Conservation (phyloP, 2,888 invertebrate genomes). For the Epinotia ramella region DNA sequence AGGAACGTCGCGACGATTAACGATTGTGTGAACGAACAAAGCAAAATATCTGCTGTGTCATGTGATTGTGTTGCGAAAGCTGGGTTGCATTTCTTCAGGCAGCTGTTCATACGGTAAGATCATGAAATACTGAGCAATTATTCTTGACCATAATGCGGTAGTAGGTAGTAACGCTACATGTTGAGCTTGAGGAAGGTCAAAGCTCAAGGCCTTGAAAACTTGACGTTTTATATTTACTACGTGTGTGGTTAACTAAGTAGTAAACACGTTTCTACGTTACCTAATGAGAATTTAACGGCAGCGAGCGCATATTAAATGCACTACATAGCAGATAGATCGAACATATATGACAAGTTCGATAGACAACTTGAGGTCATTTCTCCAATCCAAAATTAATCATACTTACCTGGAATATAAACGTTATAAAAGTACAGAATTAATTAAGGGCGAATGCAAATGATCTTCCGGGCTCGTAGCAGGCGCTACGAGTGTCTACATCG, state of each 20-base stretch:
- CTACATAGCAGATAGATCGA: background rate
- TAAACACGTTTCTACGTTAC: slow-evolving; percentile 60
- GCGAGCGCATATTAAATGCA: background rate
- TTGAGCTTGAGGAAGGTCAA: slow-evolving; percentile 54
- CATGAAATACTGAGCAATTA: slow-evolving; percentile 45
- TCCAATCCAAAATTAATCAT: background rate
- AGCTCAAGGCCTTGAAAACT: slow-evolving; percentile 55
- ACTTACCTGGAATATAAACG: too few species aligned
- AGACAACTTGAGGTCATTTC: background rate
- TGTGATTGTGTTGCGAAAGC: slow-evolving; percentile 64
- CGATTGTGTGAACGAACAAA: slow-evolving; percentile 53
- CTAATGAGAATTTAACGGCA: slow-evolving; percentile 54
- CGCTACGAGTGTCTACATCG: slow-evolving; percentile 48
- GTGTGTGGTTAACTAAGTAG: slow-evolving; percentile 58
- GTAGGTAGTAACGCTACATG: slow-evolving; percentile 52
- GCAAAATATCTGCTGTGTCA: slow-evolving; percentile 63
- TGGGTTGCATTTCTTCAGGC: slow-evolving; percentile 65
- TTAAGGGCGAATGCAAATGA: slow-evolving; percentile 50
- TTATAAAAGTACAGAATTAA: background rate
- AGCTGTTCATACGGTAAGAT: slow-evolving; percentile 75
- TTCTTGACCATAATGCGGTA: slow-evolving; percentile 20
- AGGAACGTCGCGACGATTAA: background rate
- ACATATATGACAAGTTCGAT: background rate
- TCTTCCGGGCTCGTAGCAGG: slow-evolving; percentile 19
- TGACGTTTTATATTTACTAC: slow-evolving; percentile 48